phyloP scores from a whole-genome alignment of 2,797 vertebrate genomes.

The Syndactyla subalaris region DNA sequence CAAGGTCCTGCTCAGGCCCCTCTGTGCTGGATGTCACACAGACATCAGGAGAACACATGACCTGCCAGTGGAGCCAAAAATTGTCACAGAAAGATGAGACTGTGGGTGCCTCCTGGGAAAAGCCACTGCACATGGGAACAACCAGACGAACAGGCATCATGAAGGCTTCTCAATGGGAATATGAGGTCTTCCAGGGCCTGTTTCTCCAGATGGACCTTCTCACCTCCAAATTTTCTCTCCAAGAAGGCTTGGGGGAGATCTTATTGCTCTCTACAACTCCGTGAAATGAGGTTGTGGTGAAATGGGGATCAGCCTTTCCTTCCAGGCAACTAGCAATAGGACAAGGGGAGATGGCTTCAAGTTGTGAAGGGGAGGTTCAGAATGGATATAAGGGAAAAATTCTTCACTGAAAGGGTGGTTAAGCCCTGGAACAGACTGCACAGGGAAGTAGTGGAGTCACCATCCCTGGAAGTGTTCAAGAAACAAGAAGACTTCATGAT shows the following conservation, averaged over 20 bases:
- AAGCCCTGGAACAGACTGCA: background rate
- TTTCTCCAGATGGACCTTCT: background rate
- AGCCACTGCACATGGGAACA: background rate
- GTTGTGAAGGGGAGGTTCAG: background rate
- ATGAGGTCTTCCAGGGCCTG: background rate
- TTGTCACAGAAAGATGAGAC: background rate
- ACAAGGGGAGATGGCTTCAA: background rate
- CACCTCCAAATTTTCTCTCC: background rate
- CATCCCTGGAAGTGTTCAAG: background rate
- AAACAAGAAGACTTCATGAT: background rate
- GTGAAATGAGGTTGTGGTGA: background rate
- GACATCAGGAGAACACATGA: background rate
- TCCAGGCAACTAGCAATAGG: background rate
- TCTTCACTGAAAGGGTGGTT: background rate
- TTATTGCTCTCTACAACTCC: background rate
- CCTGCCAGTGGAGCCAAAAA: background rate
- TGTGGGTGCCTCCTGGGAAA: background rate
- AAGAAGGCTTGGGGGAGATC: background rate
- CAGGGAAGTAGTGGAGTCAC: background rate
- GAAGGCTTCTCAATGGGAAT: background rate
- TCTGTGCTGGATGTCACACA: background rate
- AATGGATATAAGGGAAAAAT: background rate
- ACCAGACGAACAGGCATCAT: fast-evolving
- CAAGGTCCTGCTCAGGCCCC: background rate
- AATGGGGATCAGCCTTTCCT: background rate